Evolutionary conservation across 2,888 invertebrate species (phyloP).

Genomic region (Platycheirus rosarum): DNA sequence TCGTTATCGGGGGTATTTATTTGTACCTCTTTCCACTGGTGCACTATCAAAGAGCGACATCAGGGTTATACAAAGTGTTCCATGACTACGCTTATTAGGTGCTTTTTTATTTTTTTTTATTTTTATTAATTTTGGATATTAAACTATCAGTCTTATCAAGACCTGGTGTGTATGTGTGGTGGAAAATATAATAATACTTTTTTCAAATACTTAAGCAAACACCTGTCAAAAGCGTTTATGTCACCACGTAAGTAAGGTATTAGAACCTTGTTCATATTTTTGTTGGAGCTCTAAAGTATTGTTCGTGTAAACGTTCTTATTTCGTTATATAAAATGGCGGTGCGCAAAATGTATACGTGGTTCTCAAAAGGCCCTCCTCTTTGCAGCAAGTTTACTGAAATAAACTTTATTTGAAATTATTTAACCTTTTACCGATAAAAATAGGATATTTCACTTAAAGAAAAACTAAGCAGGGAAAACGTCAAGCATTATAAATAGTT

Average conservation of each 20-base stretch:
- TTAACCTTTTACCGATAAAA: too few species aligned
- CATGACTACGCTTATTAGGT: slow-evolving; percentile 21
- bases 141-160: slow-evolving; percentile 20
- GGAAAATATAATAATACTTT: slow-evolving; percentile 5
- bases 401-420: too few species aligned
- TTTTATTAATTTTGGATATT: slow-evolving; percentile 11
- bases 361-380: too few species aligned
- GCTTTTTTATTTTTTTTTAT: background rate
- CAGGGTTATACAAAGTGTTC: slow-evolving; percentile 24
- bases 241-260: too few species aligned
- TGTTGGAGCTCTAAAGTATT: too few species aligned
- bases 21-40: slow-evolving; percentile 22
- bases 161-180: background rate
- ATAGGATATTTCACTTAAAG: too few species aligned
- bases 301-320: slow-evolving; percentile 1
- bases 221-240: slow-evolving; percentile 12
- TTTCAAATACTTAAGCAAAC: slow-evolving; percentile 13
- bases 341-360: background rate
- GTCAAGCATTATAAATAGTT: too few species aligned
- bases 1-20: slow-evolving; percentile 40
- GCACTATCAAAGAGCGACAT: slow-evolving; percentile 48
- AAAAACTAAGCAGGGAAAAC: too few species aligned
- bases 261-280: too few species aligned
- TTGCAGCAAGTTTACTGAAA: too few species aligned
- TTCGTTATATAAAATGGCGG: slow-evolving; percentile 12